Evolutionary conservation across 2,797 vertebrate genomes (phyloP), one percentile per base, ranked within the genome.

Genomic region (Crenichthys baileyi): DNA sequence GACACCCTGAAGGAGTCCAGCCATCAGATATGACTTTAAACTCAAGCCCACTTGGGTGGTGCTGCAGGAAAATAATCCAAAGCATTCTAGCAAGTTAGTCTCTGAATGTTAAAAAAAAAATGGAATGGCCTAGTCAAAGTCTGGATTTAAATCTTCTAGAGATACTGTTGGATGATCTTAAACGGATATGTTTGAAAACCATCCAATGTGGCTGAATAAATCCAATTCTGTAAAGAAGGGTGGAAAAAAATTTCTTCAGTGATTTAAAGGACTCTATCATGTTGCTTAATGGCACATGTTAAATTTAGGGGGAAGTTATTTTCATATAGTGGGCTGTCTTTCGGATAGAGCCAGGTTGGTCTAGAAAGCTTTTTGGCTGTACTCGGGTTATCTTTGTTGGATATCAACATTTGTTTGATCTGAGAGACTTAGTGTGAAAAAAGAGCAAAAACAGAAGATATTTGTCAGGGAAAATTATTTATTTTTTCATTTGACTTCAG

Each of bases 401-500:
- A 70, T 7, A 16, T 46, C 46, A 8, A 46, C 13, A 26, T 46
- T 46, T 67, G 39, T 41, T 67, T 70, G 1, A 68, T 67, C 36
- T 44, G 4, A 68, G 36, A 24, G 4, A 44, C n/a, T 68, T 44
- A 24, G 20, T 15, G 6, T 20, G 22, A n/a, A 46, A 55, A 24
- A 39, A 65, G 31, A 12, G 7, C 18, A 65, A 65, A 36, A 65
- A 39, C 31, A 16, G 41, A 68, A 41, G 44, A n/a, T 7, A 7
- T 46, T 11, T 26, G 36, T 24, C 5, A 55, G 0, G 75, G 16
- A 5, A 13, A 55, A 58, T 53, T 61, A 7, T 36, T 39, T 2
- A 4, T 15, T 48, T 73, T 1, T 13, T 11, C 26, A 9, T 79
- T 7, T 58, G 3, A 2, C 72, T 90, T 73, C 91, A 99, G 98